Percentiles rank a stretch among this genome's conserved stretches.
phyloP scores from a whole-genome alignment of 2,888 invertebrate genomes.

The Desoria tigrina region DNA sequence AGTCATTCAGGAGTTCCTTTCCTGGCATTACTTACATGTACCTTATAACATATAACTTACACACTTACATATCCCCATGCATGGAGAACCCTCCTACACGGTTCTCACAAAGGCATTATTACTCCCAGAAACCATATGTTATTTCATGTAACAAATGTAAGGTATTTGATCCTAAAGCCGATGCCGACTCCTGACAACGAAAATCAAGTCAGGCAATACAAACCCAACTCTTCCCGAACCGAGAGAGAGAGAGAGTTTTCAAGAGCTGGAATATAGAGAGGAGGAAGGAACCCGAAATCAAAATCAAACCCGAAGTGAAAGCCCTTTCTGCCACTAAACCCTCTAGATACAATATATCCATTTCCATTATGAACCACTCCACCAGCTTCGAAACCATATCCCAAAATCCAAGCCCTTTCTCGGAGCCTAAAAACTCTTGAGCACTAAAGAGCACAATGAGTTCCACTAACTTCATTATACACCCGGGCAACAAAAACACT shows the following conservation, averaged over 20 bases:
- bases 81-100: conserved; percentile 10
- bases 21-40: too few species aligned
- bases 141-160: conserved; percentile 18
- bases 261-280: too few species aligned
- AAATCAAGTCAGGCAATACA: conserved; percentile 6
- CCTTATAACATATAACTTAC: too few species aligned
- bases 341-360: too few species aligned
- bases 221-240: conserved; percentile 2
- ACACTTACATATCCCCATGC: not conserved
- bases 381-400: too few species aligned
- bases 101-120: conserved; percentile 13
- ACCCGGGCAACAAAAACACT: conserved; percentile 5
- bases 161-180: conserved; percentile 16
- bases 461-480: conserved; percentile 9
- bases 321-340: not conserved
- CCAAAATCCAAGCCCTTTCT: too few species aligned
- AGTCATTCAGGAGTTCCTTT: too few species aligned
- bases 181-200: conserved; percentile 17
- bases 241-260: too few species aligned
- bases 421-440: too few species aligned
- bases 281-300: not conserved
- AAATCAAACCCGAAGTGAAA: not conserved
- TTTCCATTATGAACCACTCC: too few species aligned
- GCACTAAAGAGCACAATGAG: too few species aligned
- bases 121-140: conserved; percentile 13